These are phyloP conservation scores for Falcunculus frontatus DNA, from an alignment of 2,113 vertebrate species.

Conservation along the genomic window DNA sequence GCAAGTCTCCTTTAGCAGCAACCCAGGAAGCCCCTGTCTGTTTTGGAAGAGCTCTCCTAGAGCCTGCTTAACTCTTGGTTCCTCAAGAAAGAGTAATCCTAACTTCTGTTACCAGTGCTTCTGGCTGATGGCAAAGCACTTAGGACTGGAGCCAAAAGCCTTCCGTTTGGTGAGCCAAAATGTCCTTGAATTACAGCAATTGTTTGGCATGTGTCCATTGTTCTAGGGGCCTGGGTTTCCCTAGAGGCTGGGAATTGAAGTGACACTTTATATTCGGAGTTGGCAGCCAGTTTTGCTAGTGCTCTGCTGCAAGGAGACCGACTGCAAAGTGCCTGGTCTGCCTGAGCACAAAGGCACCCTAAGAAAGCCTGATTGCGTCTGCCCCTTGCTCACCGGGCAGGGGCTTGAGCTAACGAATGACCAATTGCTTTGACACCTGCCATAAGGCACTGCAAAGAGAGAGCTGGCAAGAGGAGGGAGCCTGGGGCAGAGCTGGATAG, in stretches of 20 bases:
- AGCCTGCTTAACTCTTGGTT: neutral
- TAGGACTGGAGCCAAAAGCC: conserved; percentile 16
- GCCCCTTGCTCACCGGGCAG: neutral
- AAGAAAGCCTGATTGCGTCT: neutral
- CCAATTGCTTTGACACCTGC: conserved; percentile 33
- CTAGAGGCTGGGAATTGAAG: conserved; percentile 39
- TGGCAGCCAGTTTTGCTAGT: conserved; percentile 25
- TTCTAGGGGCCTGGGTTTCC: conserved; percentile 29
- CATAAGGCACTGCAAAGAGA: neutral
- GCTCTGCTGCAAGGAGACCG: neutral
- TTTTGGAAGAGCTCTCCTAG: neutral
- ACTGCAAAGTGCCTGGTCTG: neutral
- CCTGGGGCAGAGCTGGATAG: neutral
- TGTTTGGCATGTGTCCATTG: conserved; percentile 47
- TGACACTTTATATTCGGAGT: conserved; percentile 19
- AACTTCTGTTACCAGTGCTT: conserved; percentile 5
- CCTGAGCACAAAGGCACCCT: conserved; percentile 19
- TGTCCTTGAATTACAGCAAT: conserved; percentile 39
- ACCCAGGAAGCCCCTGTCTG: neutral
- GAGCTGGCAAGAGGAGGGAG: neutral
- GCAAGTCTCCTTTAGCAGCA: neutral
- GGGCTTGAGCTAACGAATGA: neutral
- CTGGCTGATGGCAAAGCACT: conserved; percentile 12
- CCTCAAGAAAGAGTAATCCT: neutral
- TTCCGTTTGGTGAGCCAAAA: conserved; percentile 27